Base-by-base conservation (phyloP, 2,113 vertebrate genomes). In the Semicossyphus pulcher region DNA sequence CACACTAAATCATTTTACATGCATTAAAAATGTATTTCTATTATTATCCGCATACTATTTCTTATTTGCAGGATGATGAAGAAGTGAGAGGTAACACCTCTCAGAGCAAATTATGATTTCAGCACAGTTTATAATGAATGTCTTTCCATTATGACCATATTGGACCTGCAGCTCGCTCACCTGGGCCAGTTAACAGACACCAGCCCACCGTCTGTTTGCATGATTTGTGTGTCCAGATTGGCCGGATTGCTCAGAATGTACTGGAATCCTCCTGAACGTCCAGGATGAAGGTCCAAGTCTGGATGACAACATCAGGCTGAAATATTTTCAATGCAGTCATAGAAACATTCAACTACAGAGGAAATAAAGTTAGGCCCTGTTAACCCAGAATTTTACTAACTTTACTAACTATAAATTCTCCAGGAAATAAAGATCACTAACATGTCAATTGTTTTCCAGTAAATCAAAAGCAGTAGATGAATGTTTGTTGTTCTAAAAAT, bases 181-280 rank as follows among this genome's bases (percentile, higher is more conserved):
- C 59, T 44, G 54, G 12, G 47, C 59, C 73, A 77, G 76, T 31
- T 42, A 51, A 70, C 49, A 21, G 26, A 51, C 28, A 51, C 41
- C 48, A 12, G 53, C 29, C 32, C 70, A 36, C 14, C 45, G 51
- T 52, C 28, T 84, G 42, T 63, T 57, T 71, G 66, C 44, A 21
- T 59, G 49, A 9, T 21, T 62, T 39, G 11, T 58, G 25, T 59
- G 47, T 69, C 18, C 57, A 63, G 21, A 48, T 76, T 49, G 26
- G 62, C 59, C 59, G 52, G 58, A 58, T 29, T 58, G 28, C 20
- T 48, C 69, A 69, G 25, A 45, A 31, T 44, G 60, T 76, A 28
- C 45, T 16, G 57, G 57, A 76, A 80, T 84, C 41, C 39, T 58
- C 42, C 60, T 44, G 21, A 61, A 39, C 26, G 21, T 67, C 77